phyloP scores from a whole-genome alignment of 2,113 vertebrate genomes.

The Arvicanthis niloticus region DNA sequence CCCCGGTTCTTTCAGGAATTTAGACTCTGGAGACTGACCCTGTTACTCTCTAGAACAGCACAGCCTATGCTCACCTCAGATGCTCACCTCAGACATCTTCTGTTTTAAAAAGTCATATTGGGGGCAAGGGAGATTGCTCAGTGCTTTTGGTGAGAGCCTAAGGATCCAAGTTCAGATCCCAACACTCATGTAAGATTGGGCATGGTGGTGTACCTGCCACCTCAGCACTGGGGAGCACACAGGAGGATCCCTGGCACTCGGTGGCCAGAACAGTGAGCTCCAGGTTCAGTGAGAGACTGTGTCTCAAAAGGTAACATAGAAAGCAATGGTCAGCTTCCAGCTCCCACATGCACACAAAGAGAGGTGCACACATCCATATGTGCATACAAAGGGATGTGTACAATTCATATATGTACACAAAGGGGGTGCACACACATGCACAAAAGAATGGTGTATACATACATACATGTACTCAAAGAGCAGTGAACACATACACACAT shows the following conservation, averaged over 20 bases:
- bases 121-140: no score
- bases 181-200: neutral
- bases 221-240: neutral
- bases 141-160: neutral
- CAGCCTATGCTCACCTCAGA: neutral
- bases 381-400: no score
- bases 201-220: neutral
- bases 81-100: neutral
- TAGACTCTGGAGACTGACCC: neutral
- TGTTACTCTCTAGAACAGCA: no score
- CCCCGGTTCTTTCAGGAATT: neutral
- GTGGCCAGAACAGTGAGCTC: neutral
- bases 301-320: neutral
- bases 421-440: no score
- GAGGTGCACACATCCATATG: no score
- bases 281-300: neutral
- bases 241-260: no score
- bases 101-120: slow-evolving; percentile 20
- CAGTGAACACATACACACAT: no score
- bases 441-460: no score
- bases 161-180: neutral
- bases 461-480: no score
- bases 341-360: neutral
- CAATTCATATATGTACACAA: no score
- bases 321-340: no score